Evolutionary conservation across 2,888 invertebrate species (phyloP), one percentile per base, ranked within the genome.

Genomic region (Eueremaeus valkanovi): DNA sequence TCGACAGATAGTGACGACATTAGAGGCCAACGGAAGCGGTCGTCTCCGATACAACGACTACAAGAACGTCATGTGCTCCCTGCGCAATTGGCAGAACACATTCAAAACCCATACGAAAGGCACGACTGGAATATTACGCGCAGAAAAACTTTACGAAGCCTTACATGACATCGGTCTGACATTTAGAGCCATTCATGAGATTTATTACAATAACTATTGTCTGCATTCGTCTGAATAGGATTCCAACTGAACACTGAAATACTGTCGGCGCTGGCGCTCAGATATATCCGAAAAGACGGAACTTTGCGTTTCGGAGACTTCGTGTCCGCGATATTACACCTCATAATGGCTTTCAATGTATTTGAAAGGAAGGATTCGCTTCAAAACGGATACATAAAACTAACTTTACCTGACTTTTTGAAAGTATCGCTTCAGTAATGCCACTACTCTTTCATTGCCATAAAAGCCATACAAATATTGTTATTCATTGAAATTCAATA

Each of bases 261-360:
- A 36, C 86, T 95, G 82, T 90, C 91, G 9, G 88, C 92, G 72
- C 86, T 95, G 11, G 90, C 93, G 77, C 86, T 94, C 78, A 87
- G 93, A 78, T 94, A 93, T 81, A 94, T 94, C 90, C 87, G 94
- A 79, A 94, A 94, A 83, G 95, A 95, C 83, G 94, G 94, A 51
- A 94, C 93, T 75, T 86, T 95, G 63, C 86, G 95, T 79, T 92
- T 95, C 81, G 94, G 94, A 13, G 95, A 95, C 83, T 95, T 94
- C 82, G 93, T 94, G 1, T 92, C 92, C 0, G 91, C 93, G 61
- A 91, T 95, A 80, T 86, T 95, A 81, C 93, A 93, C 82, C 86
- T 95, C 77, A 92, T 92, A 79, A 89, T 93, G 73, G 92, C 93
- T 24, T 95, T 95, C 83, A 90, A 93, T 92, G 86, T 88, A 88